phyloP scores from a whole-genome alignment of 2,113 vertebrate genomes.

The Aegithalos caudatus region DNA sequence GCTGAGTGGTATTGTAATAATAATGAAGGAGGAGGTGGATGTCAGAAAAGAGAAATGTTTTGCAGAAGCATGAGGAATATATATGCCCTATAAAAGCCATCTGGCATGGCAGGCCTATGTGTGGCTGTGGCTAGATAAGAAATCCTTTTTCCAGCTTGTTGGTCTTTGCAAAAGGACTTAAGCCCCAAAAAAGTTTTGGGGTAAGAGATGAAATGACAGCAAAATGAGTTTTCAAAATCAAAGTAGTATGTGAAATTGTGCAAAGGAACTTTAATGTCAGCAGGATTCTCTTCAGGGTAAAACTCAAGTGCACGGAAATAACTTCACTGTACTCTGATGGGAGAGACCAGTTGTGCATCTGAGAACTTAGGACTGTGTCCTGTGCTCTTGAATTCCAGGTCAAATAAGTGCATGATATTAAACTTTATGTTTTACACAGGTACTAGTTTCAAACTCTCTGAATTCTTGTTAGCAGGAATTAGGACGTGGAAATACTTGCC shows the following conservation, averaged over 20 bases:
- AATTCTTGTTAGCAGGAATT: constrained; percentile 22
- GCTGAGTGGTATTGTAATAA: not conserved
- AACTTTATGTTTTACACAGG: not conserved
- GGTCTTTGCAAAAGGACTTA: constrained; percentile 19
- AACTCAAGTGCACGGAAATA: not conserved
- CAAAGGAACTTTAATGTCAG: constrained; percentile 18
- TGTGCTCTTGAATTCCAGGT: not conserved
- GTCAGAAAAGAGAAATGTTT: not conserved
- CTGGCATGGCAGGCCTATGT: not conserved
- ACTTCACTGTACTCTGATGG: not conserved
- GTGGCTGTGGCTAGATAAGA: constrained; percentile 5
- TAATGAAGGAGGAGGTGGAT: not conserved
- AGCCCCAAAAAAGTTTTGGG: not conserved
- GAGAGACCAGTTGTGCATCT: not conserved
- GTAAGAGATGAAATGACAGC: constrained; percentile 28
- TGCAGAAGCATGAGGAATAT: not conserved
- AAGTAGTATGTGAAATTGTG: constrained; percentile 16
- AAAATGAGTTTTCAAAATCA: constrained; percentile 34
- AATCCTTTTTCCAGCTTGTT: constrained; percentile 17
- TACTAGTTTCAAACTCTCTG: not conserved
- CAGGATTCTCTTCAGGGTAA: not conserved
- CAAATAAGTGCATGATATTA: not conserved
- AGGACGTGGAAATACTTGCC: constrained; percentile 8
- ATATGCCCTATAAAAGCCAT: not conserved
- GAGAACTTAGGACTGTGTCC: not conserved